Base-by-base conservation (phyloP, 2,113 vertebrate genomes). In the Grantiella picta region DNA sequence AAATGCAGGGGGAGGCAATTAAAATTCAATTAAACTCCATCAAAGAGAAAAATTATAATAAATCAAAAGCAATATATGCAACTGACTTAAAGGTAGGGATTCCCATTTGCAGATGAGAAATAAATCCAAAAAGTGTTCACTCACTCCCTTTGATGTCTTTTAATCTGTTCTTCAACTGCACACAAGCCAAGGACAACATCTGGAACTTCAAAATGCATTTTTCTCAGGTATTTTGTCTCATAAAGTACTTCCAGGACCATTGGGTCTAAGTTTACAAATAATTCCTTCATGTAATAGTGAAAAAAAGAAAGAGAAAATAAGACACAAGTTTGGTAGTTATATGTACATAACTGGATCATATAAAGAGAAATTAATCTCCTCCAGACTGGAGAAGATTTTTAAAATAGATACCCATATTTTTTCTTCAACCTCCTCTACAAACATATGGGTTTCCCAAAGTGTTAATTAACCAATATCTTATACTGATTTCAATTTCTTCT, bases 231-330 rank as follows among this genome's bases (percentile, higher is more conserved):
- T 45, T 96, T 98, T 77, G 97, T 95, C 93, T 99, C 98, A 94
- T 97, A 96, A 69, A 99, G 92, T 28, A 98, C 97, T 95, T 98
- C 98, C 80, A 98, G 82, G 35, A 99, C 95, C 45, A 97, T 25
- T 7, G 97, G 98, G 73, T 99, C 98, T 83, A 99, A 87, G 89
- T 99, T 99, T 82, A 98, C 98, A 19, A 66, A 94, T 31, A 98
- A 49, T 86, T 98, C 97, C 98, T 98, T 95, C n/a, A 85, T 11
- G 33, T 7, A 36, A 24, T 22, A 93, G 54, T 40, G 0, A 3
- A 27, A 36, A 52, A 63, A 78, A 64, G 9, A 71, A 60, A 79
- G 4, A 60, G 52, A 75, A 96, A 85, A 86, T 15, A 71, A 88
- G 56, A 52, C 29, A 63, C 8, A 11, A 50, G 7, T 57, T 87